These are phyloP conservation scores for Onychorhynchus coronatus DNA, from an alignment of 2,113 vertebrate species.

Conservation along the genomic window DNA sequence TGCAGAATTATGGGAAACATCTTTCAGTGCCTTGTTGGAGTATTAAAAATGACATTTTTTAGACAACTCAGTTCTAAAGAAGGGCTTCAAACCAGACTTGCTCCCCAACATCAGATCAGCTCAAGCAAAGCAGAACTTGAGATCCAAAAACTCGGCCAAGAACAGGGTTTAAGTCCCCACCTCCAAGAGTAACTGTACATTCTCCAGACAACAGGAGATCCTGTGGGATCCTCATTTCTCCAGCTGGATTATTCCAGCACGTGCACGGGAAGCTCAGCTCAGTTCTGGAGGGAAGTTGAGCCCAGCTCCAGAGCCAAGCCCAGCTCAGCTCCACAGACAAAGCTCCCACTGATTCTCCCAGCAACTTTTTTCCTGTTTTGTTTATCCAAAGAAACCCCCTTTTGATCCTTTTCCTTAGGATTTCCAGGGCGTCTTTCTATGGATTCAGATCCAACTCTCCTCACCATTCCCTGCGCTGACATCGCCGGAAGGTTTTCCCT, in stretches of 20 bases:
- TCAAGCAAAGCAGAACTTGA: not conserved
- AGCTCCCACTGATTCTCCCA: not conserved
- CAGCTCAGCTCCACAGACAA: not conserved
- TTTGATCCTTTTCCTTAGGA: not conserved
- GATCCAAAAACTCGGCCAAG: not conserved
- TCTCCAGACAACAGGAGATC: not conserved
- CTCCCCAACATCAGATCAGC: not conserved
- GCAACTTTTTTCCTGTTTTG: not conserved
- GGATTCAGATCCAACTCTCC: not conserved
- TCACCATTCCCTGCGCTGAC: accelerated
- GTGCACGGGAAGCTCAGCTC: not conserved
- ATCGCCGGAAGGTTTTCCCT: not conserved
- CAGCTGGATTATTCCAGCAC: not conserved
- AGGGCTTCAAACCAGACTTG: not conserved
- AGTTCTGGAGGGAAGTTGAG: not conserved
- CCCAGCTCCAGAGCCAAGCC: not conserved
- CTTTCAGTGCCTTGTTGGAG: not conserved
- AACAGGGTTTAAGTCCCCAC: not conserved
- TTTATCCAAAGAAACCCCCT: not conserved
- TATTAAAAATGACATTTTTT: not conserved
- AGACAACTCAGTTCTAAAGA: not conserved
- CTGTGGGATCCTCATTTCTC: not conserved
- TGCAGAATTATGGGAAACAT: not conserved
- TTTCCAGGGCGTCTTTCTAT: not conserved
- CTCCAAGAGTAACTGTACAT: accelerated